These are phyloP conservation scores for Leptobrachium leishanense DNA, from an alignment of 2,113 vertebrate species.

Conservation along the genomic window DNA sequence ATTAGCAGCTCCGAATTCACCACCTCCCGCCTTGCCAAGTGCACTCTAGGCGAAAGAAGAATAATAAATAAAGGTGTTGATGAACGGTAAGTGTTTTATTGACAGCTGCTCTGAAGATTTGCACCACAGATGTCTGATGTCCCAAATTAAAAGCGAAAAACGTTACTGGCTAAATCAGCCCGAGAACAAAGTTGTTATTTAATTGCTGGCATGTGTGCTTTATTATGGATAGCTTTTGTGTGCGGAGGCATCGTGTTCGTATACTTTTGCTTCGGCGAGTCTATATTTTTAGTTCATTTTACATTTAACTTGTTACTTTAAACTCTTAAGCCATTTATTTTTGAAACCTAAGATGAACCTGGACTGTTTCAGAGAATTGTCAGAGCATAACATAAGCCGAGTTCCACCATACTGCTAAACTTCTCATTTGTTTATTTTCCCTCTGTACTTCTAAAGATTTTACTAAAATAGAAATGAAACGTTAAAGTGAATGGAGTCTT, in stretches of 20 bases:
- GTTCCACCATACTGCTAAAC: slow-evolving; percentile 33
- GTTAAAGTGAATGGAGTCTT: slow-evolving; percentile 6
- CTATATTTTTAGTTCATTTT: slow-evolving; percentile 14
- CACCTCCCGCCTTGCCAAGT: not conserved
- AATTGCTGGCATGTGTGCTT: slow-evolving; percentile 19
- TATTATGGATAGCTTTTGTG: slow-evolving; percentile 4
- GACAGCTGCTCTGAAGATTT: slow-evolving; percentile 24
- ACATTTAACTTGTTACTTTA: slow-evolving; percentile 25
- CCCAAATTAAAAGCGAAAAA: slow-evolving; percentile 7
- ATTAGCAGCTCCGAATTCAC: not conserved
- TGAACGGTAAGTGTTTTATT: slow-evolving; percentile 5
- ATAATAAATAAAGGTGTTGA: slow-evolving; percentile 5
- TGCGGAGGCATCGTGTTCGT: too few species aligned
- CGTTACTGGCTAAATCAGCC: slow-evolving; percentile 6
- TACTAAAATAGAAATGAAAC: slow-evolving; percentile 17
- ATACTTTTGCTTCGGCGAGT: not conserved
- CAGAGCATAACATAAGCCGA: slow-evolving; percentile 44
- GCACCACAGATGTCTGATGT: slow-evolving; percentile 22
- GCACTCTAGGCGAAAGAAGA: not conserved
- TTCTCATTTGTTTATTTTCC: slow-evolving; percentile 43
- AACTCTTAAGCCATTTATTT: slow-evolving; percentile 48
- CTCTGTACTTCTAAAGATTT: slow-evolving; percentile 40
- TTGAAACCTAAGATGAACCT: slow-evolving; percentile 48
- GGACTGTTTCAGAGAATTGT: slow-evolving; percentile 42
- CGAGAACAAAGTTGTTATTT: slow-evolving; percentile 21